Conservation (phyloP, 1,140 invertebrate species). For the Cepaea nemoralis region DNA sequence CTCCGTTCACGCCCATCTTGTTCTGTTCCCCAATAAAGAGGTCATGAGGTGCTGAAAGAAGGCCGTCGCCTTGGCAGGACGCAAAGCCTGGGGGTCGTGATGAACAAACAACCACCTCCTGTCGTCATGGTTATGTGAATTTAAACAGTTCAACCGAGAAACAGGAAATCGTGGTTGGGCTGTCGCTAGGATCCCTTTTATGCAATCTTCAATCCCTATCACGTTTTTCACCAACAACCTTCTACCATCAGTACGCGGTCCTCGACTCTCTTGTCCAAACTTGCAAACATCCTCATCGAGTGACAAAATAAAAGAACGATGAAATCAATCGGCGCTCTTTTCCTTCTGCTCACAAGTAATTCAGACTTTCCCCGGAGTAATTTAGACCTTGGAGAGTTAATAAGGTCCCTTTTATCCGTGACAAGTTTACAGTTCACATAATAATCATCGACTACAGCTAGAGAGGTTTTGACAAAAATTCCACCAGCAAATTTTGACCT, state of each 20-base stretch:
- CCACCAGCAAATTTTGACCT: slow-evolving; percentile 8
- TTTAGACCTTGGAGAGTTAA: background rate
- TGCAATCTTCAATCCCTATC: background rate
- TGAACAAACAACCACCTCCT: slow-evolving; percentile 28
- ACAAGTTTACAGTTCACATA: background rate
- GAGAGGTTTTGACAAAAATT: background rate
- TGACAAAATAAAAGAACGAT: background rate
- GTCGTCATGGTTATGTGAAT: slow-evolving; percentile 33
- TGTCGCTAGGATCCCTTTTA: background rate
- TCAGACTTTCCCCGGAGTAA: background rate
- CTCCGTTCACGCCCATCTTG: background rate
- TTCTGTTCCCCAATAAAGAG: background rate
- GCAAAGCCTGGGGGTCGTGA: slow-evolving; percentile 12
- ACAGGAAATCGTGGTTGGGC: background rate
- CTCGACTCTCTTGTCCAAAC: background rate
- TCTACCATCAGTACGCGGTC: background rate
- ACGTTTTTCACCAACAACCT: background rate
- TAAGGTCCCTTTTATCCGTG: background rate
- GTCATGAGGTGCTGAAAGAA: background rate
- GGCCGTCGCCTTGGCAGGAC: background rate
- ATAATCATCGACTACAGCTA: background rate
- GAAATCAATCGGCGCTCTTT: background rate
- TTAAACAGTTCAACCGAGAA: background rate
- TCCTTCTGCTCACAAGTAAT: background rate
- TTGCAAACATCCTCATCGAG: background rate